Base-by-base conservation (phyloP, 1,140 invertebrate species). In the Drosophila suzukii region DNA sequence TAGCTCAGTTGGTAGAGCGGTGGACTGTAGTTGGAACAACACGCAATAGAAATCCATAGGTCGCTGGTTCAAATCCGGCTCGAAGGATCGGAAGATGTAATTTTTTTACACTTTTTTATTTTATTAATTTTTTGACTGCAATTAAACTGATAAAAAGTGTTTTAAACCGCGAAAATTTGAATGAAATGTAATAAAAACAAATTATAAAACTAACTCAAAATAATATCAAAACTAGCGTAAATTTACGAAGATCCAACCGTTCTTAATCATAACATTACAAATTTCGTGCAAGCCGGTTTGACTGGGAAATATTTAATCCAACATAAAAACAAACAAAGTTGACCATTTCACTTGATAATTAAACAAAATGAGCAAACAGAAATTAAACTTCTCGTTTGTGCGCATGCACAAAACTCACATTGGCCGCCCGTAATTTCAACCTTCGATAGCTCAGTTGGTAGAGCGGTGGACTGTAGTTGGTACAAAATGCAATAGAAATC, bases 1-100 rank as follows among this genome's bases (percentile, higher is more conserved):
- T 95, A 96, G 95, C 95, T 96, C 96, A 96, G 95, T 96, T 96
- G 95, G 95, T 96, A 96, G 95, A 96, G 95, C 95, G 95, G 95
- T 96, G 95, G 95, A 96, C 95, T 96, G 96, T 96, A 96, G 95
- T 46, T 63, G 51, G 41, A 13, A 63, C 36, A 27, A n/a, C 4
- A 13, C 0, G 51, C 39, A 56, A 46, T 56, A 63, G 60, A 63
- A 27, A 95, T 95, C 94, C 94, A 94, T 94, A 95, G 94, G 94
- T 95, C 94, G 93, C 94, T 95, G 94, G 94, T 95, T 95, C 94
- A 94, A 95, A 94, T 95, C 94, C 94, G 94, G 94, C 94, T 94
- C 94, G 94, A 94, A 94, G 94, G 94, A 94, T 78, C 30, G 8
- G 11, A 53, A 53, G 50, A 53, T 13, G 11, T 20, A 36, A 50